phyloP scores from a whole-genome alignment of 2,797 vertebrate species.

The Cuniculus paca region DNA sequence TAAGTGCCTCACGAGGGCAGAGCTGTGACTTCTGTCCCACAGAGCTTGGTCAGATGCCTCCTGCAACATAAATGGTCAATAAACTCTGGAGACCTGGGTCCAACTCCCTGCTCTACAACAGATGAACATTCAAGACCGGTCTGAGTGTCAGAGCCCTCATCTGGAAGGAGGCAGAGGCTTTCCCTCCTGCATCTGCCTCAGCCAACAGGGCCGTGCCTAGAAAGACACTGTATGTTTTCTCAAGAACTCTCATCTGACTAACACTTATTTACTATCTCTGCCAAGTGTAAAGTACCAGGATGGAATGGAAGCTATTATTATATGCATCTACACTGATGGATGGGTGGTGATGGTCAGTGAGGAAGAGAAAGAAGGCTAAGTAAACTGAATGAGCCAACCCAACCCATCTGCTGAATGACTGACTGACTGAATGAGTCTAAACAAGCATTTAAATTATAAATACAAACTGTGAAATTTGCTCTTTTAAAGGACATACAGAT shows the following conservation, averaged over 20 bases:
- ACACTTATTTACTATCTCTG: slow-evolving; percentile 36
- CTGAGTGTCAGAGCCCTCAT: not conserved
- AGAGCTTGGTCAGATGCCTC: not conserved
- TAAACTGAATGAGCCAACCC: slow-evolving; percentile 58
- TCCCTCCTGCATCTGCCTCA: not conserved
- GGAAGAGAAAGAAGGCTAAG: slow-evolving; percentile 61
- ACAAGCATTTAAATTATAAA: slow-evolving; percentile 66
- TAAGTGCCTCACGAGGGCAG: not conserved
- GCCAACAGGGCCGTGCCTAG: not conserved
- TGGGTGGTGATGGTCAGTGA: slow-evolving; percentile 22
- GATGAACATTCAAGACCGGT: not conserved
- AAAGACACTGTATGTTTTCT: not conserved
- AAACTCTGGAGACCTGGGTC: not conserved
- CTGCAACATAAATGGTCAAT: not conserved
- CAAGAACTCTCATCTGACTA: not conserved
- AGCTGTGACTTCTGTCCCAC: not conserved
- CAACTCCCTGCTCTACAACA: not conserved
- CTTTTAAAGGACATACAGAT: slow-evolving; percentile 74
- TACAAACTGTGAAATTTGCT: slow-evolving; percentile 79
- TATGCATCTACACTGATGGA: not conserved
- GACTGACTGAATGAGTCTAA: slow-evolving; percentile 65
- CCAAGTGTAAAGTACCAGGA: slow-evolving; percentile 35
- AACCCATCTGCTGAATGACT: slow-evolving; percentile 74
- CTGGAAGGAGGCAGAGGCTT: not conserved
- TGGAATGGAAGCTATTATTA: slow-evolving; percentile 54